These are phyloP conservation scores for Phocoena phocoena DNA, from an alignment of 2,113 vertebrate species.

Conservation along the genomic window DNA sequence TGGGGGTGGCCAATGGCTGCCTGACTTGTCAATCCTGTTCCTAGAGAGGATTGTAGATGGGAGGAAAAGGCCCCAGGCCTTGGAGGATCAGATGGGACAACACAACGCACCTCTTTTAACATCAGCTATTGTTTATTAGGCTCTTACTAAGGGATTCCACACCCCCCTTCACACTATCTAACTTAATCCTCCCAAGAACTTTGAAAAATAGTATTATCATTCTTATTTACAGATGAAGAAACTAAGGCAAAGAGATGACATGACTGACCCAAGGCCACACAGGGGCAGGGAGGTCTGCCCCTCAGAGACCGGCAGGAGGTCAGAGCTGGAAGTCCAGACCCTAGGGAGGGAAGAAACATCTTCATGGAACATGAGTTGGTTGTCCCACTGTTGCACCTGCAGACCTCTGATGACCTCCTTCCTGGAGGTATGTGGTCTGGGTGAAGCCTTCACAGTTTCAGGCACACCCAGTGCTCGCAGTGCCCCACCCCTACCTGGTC, in stretches of 20 bases:
- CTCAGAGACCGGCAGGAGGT: neutral
- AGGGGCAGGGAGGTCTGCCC: neutral
- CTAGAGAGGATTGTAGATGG: neutral
- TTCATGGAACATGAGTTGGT: neutral
- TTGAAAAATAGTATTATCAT: neutral
- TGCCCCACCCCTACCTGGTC: neutral
- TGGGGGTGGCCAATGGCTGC: neutral
- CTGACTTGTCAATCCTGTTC: neutral
- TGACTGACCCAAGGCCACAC: neutral
- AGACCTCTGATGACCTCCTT: neutral
- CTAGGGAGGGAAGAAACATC: too few species aligned
- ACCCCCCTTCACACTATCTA: neutral
- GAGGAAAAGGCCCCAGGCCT: neutral
- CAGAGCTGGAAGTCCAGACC: neutral
- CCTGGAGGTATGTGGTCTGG: neutral
- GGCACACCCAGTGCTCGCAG: neutral
- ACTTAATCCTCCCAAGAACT: neutral
- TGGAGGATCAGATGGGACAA: neutral
- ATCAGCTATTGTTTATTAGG: neutral
- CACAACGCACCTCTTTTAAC: neutral
- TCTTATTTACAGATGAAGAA: neutral
- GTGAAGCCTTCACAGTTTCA: neutral
- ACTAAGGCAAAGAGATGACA: neutral
- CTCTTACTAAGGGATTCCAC: neutral
- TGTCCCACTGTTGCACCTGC: rapidly evolving